A percentile compares a stretch with the other conserved stretches of the same genome.
Conservation (phyloP, 2,797 vertebrate genomes). For the Eremophila alpestris region DNA sequence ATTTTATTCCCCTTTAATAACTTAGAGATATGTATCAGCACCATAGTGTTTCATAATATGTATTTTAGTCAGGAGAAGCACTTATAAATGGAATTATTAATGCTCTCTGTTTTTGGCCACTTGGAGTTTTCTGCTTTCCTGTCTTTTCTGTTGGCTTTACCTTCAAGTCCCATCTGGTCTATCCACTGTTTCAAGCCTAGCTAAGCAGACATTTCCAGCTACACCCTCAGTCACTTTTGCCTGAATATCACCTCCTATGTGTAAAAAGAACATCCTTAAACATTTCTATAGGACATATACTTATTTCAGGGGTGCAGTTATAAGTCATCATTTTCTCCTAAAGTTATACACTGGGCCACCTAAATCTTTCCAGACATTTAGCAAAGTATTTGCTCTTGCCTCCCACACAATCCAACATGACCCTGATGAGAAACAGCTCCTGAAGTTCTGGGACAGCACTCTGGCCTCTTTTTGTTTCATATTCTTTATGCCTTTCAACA, state of each 20-base stretch:
- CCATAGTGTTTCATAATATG: neutral
- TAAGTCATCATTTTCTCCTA: neutral
- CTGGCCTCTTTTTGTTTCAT: neutral
- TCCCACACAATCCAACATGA: neutral
- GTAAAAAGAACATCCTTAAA: neutral
- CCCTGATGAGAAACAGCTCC: slow-evolving; percentile 6
- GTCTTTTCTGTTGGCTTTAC: neutral
- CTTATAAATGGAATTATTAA: neutral
- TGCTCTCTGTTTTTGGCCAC: neutral
- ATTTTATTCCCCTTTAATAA: neutral
- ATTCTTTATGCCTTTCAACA: slow-evolving; percentile 16
- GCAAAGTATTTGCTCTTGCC: neutral
- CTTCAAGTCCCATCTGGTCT: neutral
- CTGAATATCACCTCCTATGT: neutral
- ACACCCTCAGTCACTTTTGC: neutral
- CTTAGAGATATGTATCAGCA: neutral
- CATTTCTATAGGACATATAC: neutral
- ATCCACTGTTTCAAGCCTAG: neutral
- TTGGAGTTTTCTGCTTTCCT: neutral
- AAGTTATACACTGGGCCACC: neutral
- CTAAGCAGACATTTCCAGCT: neutral
- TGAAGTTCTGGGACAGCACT: neutral
- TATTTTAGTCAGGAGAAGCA: neutral
- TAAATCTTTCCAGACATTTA: neutral
- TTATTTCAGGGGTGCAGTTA: neutral